These are phyloP conservation scores for Malurus elegans DNA, from an alignment of 2,113 vertebrate species.

Conservation along the genomic window DNA sequence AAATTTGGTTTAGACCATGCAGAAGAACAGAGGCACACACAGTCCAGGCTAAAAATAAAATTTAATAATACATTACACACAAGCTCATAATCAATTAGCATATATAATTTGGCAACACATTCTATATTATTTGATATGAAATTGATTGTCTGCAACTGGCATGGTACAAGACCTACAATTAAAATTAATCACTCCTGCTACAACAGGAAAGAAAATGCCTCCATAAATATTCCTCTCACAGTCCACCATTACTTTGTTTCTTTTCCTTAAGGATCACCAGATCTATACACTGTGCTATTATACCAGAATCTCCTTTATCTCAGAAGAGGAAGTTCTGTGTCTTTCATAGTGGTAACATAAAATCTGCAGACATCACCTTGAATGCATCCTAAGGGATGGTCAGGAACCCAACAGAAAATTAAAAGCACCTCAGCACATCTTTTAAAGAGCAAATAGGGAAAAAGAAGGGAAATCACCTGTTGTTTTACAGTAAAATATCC, in stretches of 20 bases:
- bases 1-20: background rate
- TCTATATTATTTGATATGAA: background rate
- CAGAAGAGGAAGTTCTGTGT: background rate
- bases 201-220: background rate
- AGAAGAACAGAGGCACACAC: background rate
- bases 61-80: background rate
- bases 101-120: background rate
- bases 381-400: background rate
- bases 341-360: background rate
- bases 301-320: background rate
- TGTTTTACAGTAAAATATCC: background rate
- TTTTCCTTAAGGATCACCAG: background rate
- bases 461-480: accelerated
- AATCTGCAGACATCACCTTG: background rate
- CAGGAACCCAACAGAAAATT: background rate
- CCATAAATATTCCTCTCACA: background rate
- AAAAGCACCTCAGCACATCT: background rate
- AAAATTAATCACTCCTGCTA: constrained; percentile 12
- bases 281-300: background rate
- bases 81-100: constrained; percentile 37
- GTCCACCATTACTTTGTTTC: background rate
- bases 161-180: background rate
- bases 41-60: constrained; percentile 17
- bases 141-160: background rate
- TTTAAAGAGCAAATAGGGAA: background rate